Conservation (phyloP, 2,797 vertebrate genomes). For the Sebastes glaucus region DNA sequence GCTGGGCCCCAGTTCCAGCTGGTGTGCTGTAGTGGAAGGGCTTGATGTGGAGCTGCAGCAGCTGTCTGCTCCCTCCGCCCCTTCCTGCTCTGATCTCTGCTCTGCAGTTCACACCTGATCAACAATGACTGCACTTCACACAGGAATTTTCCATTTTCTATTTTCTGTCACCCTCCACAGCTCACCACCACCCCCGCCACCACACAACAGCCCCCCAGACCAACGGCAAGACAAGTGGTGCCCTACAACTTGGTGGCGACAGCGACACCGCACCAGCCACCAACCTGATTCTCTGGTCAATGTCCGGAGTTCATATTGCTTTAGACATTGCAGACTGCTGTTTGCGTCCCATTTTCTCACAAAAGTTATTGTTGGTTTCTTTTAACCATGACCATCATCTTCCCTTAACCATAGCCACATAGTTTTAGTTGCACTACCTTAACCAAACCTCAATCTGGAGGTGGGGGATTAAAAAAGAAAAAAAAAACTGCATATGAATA, state of each 20-base stretch:
- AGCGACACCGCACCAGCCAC: slow-evolving; percentile 41
- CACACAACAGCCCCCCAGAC: slow-evolving; percentile 38
- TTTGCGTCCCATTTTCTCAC: background rate
- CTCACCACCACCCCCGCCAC: slow-evolving; percentile 27
- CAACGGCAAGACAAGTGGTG: slow-evolving; percentile 71
- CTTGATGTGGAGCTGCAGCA: slow-evolving; percentile 64
- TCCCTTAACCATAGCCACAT: background rate
- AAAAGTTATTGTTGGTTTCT: background rate
- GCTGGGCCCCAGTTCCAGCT: slow-evolving; percentile 53
- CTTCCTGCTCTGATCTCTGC: slow-evolving; percentile 72
- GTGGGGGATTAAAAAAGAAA: no score
- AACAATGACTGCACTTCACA: slow-evolving; percentile 83
- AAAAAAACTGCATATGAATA: background rate
- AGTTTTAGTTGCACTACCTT: no score
- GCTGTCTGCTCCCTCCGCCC: slow-evolving; percentile 71
- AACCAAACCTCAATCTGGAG: no score
- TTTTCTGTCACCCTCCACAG: slow-evolving; percentile 72
- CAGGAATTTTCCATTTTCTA: slow-evolving; percentile 87
- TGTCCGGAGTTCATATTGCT: no score
- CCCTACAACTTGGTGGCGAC: slow-evolving; percentile 59
- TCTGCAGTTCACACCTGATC: slow-evolving; percentile 84
- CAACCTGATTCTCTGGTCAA: no score
- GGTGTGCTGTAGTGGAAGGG: slow-evolving; percentile 44
- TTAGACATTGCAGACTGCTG: background rate
- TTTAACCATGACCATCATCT: background rate